These are phyloP conservation scores for Labroides dimidiatus DNA, from an alignment of 2,797 vertebrate species.

Conservation along the genomic window DNA sequence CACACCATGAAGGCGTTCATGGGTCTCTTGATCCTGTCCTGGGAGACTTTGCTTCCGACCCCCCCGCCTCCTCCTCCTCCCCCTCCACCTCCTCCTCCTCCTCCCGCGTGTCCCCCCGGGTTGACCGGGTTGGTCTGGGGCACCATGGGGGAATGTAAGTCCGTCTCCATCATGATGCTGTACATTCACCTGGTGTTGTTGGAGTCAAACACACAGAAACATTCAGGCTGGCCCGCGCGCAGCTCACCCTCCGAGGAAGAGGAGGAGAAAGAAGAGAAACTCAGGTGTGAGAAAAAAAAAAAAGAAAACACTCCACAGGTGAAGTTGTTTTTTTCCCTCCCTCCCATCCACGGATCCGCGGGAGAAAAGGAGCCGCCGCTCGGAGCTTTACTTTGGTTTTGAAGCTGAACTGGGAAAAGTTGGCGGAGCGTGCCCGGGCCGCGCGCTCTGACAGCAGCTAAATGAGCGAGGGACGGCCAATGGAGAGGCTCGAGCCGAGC, in stretches of 20 bases:
- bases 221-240: slow-evolving; percentile 58
- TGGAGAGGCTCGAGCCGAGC: slow-evolving; percentile 82
- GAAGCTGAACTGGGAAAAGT: slow-evolving; percentile 63
- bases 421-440: slow-evolving; percentile 83
- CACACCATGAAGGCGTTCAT: slow-evolving; percentile 99
- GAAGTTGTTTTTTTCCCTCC: slow-evolving; percentile 27
- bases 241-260: slow-evolving; percentile 31
- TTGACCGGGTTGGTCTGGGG: slow-evolving; percentile 89
- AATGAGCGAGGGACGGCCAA: slow-evolving; percentile 90
- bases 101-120: slow-evolving; percentile 90
- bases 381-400: slow-evolving; percentile 51
- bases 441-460: slow-evolving; percentile 87
- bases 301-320: slow-evolving; percentile 56
- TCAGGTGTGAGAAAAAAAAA: slow-evolving; percentile 5
- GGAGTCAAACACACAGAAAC: slow-evolving; percentile 65
- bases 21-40: slow-evolving; percentile 94
- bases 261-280: slow-evolving; percentile 14
- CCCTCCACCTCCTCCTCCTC: slow-evolving; percentile 62
- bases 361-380: slow-evolving; percentile 22
- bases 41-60: slow-evolving; percentile 84
- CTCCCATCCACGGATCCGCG: slow-evolving; percentile 48
- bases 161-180: slow-evolving; percentile 99
- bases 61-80: slow-evolving; percentile 49
- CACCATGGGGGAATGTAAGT: slow-evolving; percentile 91
- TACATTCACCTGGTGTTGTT: slow-evolving; percentile 90